These are phyloP conservation scores for Catharus fuscescens DNA, from an alignment of 2,113 vertebrate species.

Conservation along the genomic window DNA sequence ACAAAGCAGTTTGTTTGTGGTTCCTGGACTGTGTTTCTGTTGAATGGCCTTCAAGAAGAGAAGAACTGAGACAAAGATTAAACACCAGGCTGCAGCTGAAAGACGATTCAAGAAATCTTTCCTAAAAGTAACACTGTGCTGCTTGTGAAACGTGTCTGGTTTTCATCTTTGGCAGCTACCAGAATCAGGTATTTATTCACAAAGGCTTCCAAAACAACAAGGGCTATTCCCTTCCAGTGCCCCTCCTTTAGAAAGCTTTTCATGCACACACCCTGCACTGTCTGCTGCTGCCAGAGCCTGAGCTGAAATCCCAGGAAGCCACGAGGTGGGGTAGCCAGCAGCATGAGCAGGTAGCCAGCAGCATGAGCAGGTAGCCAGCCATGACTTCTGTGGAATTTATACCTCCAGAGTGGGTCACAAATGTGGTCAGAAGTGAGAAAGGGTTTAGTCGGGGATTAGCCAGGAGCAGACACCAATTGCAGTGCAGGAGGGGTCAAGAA, in stretches of 20 bases:
- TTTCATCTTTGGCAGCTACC: neutral
- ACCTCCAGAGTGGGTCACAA: neutral
- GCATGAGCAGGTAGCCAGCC: neutral
- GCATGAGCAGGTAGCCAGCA: neutral
- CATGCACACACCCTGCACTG: neutral
- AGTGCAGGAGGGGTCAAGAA: neutral
- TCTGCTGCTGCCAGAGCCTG: neutral
- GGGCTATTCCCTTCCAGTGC: neutral
- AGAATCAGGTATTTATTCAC: neutral
- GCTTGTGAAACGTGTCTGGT: neutral
- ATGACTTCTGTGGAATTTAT: neutral
- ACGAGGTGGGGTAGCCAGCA: fast-evolving
- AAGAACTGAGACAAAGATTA: neutral
- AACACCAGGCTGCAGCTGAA: neutral
- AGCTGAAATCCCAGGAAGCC: neutral
- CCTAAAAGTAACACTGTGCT: neutral
- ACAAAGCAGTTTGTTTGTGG: neutral
- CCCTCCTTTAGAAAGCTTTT: neutral
- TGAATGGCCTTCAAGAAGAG: neutral
- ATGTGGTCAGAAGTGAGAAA: neutral
- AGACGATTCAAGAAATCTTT: neutral
- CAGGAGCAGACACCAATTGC: neutral
- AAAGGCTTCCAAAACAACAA: neutral
- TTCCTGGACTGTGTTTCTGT: neutral
- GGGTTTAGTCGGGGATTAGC: neutral